These are phyloP conservation scores for Hydractinia echinata DNA, from an alignment of 30 jellyfish, hydroid and myxozoan genomes.

Conservation along the genomic window DNA sequence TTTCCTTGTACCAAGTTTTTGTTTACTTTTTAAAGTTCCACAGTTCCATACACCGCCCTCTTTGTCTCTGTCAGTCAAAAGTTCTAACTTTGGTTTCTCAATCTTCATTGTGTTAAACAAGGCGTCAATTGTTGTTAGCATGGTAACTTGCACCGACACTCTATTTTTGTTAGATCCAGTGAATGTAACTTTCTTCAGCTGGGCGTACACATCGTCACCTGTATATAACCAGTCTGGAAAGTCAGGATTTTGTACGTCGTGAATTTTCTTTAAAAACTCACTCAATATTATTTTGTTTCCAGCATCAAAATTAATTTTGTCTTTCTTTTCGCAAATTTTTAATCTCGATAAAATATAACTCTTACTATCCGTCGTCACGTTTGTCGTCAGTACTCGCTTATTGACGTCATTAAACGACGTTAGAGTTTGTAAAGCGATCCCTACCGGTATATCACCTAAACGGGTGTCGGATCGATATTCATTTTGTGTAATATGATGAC, in stretches of 20 bases:
- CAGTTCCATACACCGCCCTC: slow-evolving; percentile 11
- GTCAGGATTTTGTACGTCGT: neutral
- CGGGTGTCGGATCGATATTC: neutral
- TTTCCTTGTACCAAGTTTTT: neutral
- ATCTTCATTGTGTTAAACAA: slow-evolving; percentile 8
- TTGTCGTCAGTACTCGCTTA: neutral
- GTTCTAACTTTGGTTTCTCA: neutral
- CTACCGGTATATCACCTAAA: neutral
- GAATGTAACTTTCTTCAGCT: neutral
- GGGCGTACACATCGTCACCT: neutral
- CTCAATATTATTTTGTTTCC: neutral
- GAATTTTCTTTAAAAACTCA: neutral
- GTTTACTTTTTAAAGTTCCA: neutral
- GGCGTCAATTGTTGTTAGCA: neutral
- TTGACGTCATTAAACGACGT: neutral
- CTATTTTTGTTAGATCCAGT: slow-evolving; percentile 9
- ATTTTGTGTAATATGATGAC: neutral
- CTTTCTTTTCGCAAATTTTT: neutral
- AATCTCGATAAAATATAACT: neutral
- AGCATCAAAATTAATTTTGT: slow-evolving; percentile 1
- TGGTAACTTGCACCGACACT: neutral
- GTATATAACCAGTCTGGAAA: slow-evolving; percentile 20
- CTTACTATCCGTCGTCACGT: neutral
- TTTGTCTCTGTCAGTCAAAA: slow-evolving; percentile 9
- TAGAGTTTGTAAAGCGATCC: slow-evolving; percentile 21